Evolutionary conservation across 1,140 invertebrate species (phyloP), one percentile per base, ranked within the genome.

Genomic region (Aricia agestis): DNA sequence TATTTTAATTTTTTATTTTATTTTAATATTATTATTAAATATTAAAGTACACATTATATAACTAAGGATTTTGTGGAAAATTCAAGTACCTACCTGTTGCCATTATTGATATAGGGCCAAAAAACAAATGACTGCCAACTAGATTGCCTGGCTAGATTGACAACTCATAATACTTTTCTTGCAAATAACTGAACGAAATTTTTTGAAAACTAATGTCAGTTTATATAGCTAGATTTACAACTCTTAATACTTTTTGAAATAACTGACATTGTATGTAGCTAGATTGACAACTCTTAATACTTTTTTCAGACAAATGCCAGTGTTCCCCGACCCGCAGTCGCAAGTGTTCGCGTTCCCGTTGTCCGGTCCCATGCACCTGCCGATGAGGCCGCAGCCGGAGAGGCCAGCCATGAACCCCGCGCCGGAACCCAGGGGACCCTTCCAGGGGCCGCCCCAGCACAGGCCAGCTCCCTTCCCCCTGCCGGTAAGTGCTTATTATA

Each of bases 301-400:
- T 25, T 25, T 25, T 25, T 25, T 25, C 76, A 87, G 84, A 71
- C 77, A 82, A 10, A 82, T 85, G 77, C 76, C 77, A 6, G 78
- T 81, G 74, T 84, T 90, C 82, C 85, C 86, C 0, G 88, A 90
- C 63, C 88, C 88, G 0, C 86, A 89, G 71, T 90, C 88, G 58
- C 88, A 90, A 71, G 86, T 89, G 74, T 89, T 90, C 76, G 88
- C 88, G 11, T 90, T 89, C 84, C 88, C 88, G 15, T 74, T 90
- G 77, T 75, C 88, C 0, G 88, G 88, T 0, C 88, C 88, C 10
- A 86, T 88, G 71, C 77, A 86, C 13, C 80, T 88, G 32, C 87
- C 88, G 2, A 76, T 88, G 77, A 74, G 86, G 58, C 86, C 86
- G 1, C 83, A 86, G 74, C 81, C 83, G 15, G 82, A 86, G 65